phyloP scores from a whole-genome alignment of 2,113 vertebrate genomes.

The Dunckerocampus dactyliophorus region DNA sequence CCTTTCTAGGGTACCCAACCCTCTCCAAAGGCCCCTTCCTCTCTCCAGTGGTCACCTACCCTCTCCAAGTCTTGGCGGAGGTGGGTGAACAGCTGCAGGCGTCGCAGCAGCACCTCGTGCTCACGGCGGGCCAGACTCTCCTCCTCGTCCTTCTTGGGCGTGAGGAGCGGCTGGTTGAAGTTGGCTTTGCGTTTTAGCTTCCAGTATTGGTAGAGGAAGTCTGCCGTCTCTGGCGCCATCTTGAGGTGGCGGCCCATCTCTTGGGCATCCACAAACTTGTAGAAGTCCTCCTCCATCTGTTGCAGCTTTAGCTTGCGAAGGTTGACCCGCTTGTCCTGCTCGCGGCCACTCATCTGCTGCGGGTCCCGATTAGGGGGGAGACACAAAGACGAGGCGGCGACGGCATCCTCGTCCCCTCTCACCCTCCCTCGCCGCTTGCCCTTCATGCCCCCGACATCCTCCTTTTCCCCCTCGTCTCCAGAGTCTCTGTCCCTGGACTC shows the following conservation, averaged over 20 bases:
- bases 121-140: slow-evolving; percentile 91
- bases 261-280: slow-evolving; percentile 79
- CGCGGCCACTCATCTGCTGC: slow-evolving; percentile 69
- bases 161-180: slow-evolving; percentile 93
- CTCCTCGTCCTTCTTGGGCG: slow-evolving; percentile 93
- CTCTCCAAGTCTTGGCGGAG: slow-evolving; percentile 95
- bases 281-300: slow-evolving; percentile 94
- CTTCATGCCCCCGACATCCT: slow-evolving; percentile 35
- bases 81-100: slow-evolving; percentile 94
- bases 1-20: neutral
- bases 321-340: slow-evolving; percentile 81
- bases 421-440: slow-evolving; percentile 41
- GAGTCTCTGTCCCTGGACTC: slow-evolving; percentile 48
- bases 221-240: slow-evolving; percentile 79
- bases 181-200: slow-evolving; percentile 93
- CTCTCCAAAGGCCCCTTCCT: neutral
- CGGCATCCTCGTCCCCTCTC: slow-evolving; percentile 21
- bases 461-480: slow-evolving; percentile 32
- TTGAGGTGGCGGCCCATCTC: slow-evolving; percentile 80
- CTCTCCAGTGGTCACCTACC: slow-evolving; percentile 71
- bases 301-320: slow-evolving; percentile 90
- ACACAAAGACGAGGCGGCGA: slow-evolving; percentile 25
- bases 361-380: slow-evolving; percentile 29
- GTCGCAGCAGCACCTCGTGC: slow-evolving; percentile 89
- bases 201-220: slow-evolving; percentile 96